Base-by-base conservation (phyloP, 2,113 vertebrate genomes). In the Hippocampus guttulatus region DNA sequence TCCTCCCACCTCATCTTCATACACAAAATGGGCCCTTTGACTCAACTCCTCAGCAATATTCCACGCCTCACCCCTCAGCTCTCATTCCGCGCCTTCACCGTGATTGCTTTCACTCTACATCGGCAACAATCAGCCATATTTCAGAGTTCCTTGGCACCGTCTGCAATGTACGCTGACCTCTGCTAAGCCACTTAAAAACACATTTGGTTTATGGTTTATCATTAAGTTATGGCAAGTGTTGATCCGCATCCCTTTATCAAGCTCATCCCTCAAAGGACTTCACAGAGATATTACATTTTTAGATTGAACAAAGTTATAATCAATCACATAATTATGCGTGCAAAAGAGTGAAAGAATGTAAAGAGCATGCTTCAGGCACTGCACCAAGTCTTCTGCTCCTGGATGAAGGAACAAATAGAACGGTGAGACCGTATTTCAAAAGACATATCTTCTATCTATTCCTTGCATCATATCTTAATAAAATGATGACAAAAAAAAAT, bases 1-100 rank as follows among this genome's bases (percentile, higher is more conserved):
- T 27, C 14, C 6, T 7, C 58, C 27, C 16, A 55, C 33, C 86
- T 90, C 79, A 90, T 91, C 86, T 89, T 86, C 85, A 85, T 90
- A 79, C 77, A 66, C 75, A 84, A 63, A 87, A 84, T 65, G 64
- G 74, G 71, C 23, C 76, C 77, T 81, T 76, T 77, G 78, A 80
- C 81, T 89, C 77, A 66, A 52, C 75, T 76, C 71, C 74, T 71
- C 77, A 1, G 76, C 81, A 70, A 70, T 80, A 70, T 55, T 68
- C 75, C 67, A 2, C 71, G 62, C 55, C 75, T 84, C 83, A 74
- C 70, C 83, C 85, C 82, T 86, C 85, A 87, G 76, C 87, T 77
- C 76, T 78, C 67, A 40, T 20, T 58, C 67, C 30, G 54, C 51
- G 81, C 43, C 75, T 75, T 75, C 65, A 40, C 68, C 64, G 33